These are phyloP conservation scores for Lagopus leucura DNA, from an alignment of 2,113 vertebrate species.

Conservation along the genomic window DNA sequence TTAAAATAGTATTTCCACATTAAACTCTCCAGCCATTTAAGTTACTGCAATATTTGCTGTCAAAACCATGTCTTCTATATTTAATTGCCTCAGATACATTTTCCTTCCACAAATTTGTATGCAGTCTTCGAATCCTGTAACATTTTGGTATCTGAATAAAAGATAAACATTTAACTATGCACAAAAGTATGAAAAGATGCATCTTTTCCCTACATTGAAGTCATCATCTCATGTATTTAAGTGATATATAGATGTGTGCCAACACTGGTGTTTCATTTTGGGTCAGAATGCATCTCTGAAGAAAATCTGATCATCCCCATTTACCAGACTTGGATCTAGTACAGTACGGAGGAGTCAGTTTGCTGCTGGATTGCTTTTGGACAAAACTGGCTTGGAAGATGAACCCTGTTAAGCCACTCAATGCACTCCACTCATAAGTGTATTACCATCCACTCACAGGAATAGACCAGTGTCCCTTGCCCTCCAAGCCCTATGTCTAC, in stretches of 20 bases:
- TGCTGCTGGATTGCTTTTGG: not conserved
- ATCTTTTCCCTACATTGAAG: not conserved
- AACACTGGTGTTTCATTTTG: not conserved
- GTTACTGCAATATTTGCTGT: not conserved
- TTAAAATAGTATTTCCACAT: not conserved
- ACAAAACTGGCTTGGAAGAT: not conserved
- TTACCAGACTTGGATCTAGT: fast-evolving
- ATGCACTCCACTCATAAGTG: fast-evolving
- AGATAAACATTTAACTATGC: not conserved
- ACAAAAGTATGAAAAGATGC: not conserved
- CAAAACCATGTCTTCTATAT: not conserved
- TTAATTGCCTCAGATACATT: not conserved
- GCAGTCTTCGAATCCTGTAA: not conserved
- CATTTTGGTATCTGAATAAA: not conserved
- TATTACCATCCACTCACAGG: not conserved
- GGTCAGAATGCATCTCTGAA: not conserved
- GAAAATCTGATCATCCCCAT: not conserved
- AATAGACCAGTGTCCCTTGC: not conserved
- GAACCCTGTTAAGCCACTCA: not conserved
- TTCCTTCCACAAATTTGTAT: not conserved
- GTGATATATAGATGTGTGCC: not conserved
- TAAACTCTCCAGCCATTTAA: not conserved
- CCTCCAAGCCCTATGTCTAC: not conserved
- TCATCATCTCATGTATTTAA: not conserved
- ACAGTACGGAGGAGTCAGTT: not conserved